phyloP scores from a whole-genome alignment of 2,113 vertebrate species.

The Hemicordylus capensis region DNA sequence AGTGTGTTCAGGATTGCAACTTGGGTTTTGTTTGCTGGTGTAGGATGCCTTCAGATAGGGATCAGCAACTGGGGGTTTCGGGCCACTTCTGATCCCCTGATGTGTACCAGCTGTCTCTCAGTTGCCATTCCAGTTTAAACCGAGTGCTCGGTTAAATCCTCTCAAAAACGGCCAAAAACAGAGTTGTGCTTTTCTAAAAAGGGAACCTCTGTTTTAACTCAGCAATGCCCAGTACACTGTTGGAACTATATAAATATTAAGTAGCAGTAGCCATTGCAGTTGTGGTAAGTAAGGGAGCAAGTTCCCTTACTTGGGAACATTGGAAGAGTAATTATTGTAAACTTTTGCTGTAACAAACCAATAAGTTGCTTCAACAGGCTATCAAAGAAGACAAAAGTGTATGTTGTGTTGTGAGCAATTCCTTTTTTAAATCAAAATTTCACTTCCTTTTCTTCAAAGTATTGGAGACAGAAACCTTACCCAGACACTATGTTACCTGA shows the following conservation, averaged over 20 bases:
- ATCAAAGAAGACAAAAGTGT: constrained; percentile 7
- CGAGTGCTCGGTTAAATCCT: no score
- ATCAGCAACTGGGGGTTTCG: not conserved
- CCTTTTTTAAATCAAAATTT: constrained; percentile 27
- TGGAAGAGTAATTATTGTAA: not conserved
- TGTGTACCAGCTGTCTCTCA: not conserved
- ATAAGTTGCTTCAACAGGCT: not conserved
- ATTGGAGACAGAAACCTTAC: not conserved
- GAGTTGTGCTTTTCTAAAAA: not conserved
- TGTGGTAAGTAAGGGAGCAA: not conserved
- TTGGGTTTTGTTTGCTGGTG: not conserved
- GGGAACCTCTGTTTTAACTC: not conserved
- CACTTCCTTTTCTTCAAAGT: constrained; percentile 1
- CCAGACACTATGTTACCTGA: no score
- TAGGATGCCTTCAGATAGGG: not conserved
- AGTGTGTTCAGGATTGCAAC: no score
- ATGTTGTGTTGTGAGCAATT: constrained; percentile 16
- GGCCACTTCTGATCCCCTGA: not conserved
- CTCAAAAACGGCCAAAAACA: not conserved
- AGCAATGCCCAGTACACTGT: not conserved
- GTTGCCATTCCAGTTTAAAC: not conserved
- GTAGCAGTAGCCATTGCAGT: not conserved
- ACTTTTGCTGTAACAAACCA: not conserved
- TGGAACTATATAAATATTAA: not conserved
- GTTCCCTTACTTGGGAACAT: not conserved